Conservation (phyloP, 2,113 vertebrate species). For the Acrocephalus kingi region DNA sequence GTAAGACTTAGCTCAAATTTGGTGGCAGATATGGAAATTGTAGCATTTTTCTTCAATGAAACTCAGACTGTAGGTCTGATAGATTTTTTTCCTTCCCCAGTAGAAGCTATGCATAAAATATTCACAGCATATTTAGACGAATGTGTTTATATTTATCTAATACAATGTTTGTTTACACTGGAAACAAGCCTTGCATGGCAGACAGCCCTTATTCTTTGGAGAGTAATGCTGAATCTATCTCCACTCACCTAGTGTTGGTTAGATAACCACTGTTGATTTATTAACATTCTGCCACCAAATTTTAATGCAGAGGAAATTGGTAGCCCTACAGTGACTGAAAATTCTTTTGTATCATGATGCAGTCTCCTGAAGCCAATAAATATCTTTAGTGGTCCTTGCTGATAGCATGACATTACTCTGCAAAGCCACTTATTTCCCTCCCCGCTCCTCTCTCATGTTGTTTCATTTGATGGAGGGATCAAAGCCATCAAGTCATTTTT, state of each 20-base stretch:
- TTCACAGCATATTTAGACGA: not conserved
- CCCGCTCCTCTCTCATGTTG: constrained; percentile 9
- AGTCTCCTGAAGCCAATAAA: constrained; percentile 5
- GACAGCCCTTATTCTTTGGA: not conserved
- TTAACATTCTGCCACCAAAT: not conserved
- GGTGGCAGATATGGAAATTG: not conserved
- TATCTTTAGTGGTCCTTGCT: not conserved
- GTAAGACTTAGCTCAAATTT: not conserved
- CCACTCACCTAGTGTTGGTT: not conserved
- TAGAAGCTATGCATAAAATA: not conserved
- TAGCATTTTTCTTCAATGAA: not conserved
- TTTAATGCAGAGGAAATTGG: not conserved
- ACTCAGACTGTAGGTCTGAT: not conserved
- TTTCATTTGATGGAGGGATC: constrained; percentile 63
- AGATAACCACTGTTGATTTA: not conserved
- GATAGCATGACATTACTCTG: not conserved
- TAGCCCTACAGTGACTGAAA: not conserved
- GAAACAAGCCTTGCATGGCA: not conserved
- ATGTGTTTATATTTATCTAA: not conserved
- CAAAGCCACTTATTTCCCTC: not conserved
- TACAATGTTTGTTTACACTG: not conserved
- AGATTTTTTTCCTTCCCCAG: not conserved
- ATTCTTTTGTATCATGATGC: not conserved
- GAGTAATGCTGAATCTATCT: not conserved
- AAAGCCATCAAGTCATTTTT: constrained; percentile 59